Evolutionary conservation across 2,113 vertebrate genomes (phyloP).

Genomic region (Melanocharis versteri): DNA sequence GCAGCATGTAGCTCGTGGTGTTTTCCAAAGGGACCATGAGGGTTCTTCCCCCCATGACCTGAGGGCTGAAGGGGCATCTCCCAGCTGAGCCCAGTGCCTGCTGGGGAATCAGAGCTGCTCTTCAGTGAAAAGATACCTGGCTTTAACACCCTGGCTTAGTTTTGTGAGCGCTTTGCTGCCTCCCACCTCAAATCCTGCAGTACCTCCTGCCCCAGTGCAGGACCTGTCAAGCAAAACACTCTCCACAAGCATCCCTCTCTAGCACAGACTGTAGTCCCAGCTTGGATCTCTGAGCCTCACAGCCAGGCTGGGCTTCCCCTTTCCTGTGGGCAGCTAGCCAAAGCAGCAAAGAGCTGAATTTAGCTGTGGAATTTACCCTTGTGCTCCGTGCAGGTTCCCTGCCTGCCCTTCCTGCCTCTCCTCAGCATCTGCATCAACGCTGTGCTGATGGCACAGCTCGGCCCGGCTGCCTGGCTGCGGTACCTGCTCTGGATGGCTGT

Average conservation of each 20-base stretch:
- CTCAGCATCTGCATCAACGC: constrained; percentile 78
- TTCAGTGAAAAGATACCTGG: not conserved
- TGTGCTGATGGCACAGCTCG: constrained; percentile 79
- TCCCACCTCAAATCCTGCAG: not conserved
- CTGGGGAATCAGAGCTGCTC: not conserved
- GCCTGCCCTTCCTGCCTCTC: constrained; percentile 78
- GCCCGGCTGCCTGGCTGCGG: constrained; percentile 74
- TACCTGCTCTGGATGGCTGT: constrained; percentile 82
- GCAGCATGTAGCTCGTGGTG: not conserved
- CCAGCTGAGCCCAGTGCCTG: not conserved
- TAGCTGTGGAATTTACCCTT: not conserved
- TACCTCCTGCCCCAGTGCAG: not conserved
- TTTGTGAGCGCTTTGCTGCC: not conserved
- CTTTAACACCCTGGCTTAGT: not conserved
- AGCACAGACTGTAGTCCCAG: not conserved
- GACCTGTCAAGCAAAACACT: not conserved
- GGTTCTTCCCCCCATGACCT: not conserved
- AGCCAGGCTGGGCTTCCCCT: not conserved
- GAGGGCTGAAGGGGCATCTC: not conserved
- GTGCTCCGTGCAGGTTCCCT: constrained; percentile 75
- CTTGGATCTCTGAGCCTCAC: not conserved
- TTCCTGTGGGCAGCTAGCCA: not conserved
- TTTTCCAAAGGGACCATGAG: not conserved
- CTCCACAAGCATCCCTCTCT: not conserved
- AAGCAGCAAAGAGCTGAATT: not conserved